phyloP scores from a whole-genome alignment of 2,113 vertebrate genomes.

The Notothenia rossii region DNA sequence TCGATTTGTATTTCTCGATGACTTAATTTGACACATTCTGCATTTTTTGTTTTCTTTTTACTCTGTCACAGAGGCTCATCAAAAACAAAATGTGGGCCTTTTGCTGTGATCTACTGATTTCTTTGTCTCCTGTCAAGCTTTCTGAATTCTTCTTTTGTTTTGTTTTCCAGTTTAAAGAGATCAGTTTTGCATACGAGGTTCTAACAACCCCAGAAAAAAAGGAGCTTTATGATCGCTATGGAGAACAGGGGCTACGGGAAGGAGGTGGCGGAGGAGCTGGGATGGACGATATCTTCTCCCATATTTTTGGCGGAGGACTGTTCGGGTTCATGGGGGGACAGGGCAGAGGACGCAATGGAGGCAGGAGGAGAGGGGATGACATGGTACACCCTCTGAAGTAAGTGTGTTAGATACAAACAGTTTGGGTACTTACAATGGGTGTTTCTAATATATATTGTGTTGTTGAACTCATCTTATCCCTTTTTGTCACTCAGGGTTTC shows the following conservation, averaged over 20 bases:
- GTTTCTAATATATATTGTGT: neutral
- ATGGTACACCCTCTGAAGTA: constrained; percentile 99
- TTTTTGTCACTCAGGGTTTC: constrained; percentile 88
- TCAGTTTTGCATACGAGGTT: constrained; percentile 99
- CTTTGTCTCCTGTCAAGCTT: neutral
- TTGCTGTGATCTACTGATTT: constrained; percentile 1
- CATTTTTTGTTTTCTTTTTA: neutral
- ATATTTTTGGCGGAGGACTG: constrained; percentile 97
- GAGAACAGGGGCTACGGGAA: constrained; percentile 97
- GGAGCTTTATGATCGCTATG: constrained; percentile 96
- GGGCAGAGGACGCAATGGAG: constrained; percentile 93
- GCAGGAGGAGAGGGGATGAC: constrained; percentile 96
- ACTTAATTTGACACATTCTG: constrained; percentile 2
- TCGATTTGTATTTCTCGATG: constrained; percentile 14
- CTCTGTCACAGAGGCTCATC: constrained; percentile 1
- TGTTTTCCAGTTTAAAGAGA: constrained; percentile 94
- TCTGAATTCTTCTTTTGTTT: constrained; percentile 8
- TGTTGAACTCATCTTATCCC: neutral
- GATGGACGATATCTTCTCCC: constrained; percentile 99
- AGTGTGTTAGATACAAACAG: constrained; percentile 56
- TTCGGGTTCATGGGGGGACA: constrained; percentile 98
- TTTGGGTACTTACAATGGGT: neutral
- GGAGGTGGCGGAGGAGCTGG: constrained; percentile 93
- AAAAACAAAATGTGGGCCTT: neutral
- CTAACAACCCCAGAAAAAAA: constrained; percentile 97